Base-by-base conservation (phyloP, 2,888 invertebrate species). In the Trisateles emortualis region DNA sequence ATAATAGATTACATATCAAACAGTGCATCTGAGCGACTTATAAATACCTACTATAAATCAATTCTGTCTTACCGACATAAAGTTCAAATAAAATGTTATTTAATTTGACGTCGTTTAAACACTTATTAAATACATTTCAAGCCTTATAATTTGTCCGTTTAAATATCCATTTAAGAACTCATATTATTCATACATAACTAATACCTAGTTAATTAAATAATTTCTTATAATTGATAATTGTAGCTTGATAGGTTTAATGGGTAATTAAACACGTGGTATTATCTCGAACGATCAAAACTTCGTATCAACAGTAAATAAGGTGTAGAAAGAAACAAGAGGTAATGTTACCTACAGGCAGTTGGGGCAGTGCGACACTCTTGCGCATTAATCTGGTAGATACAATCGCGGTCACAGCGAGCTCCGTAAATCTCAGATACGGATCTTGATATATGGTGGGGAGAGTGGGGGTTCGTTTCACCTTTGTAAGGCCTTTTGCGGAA, bases 341-440 rank as follows among this genome's bases (percentile, higher is more conserved):
- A 77, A 83, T 73, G 73, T 83, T 82, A 81, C 79, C 79, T 83
- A 83, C 80, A 76, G 71, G 75, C 74, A 57, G 74, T 76, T 75
- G 74, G 74, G 59, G 74, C 74, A 70, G 75, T 78, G 77, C 77
- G 76, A 76, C 78, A 77, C 81, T 75, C 80, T 61, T 60, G 78
- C 81, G 83, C 89, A 90, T 90, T 89, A 88, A 91, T 90, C 90
- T 87, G 79, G 66, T 54, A 86, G 88, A 90, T 91, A 91, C 84
- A 82, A 90, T 90, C 90, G 75, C 74, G 79, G 79, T 68, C 74
- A 74, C 74, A 76, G 68, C 74, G 77, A 77, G 81, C 80, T 77
- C 76, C 80, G 86, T 89, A 90, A 87, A 86, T 88, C 89, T 84
- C 74, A 83, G 92, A 92, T 92, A 91, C 76, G 56, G 71, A 88